Evolutionary conservation across 2,888 invertebrate species (phyloP).

Genomic region (Plemyria rubiginata): DNA sequence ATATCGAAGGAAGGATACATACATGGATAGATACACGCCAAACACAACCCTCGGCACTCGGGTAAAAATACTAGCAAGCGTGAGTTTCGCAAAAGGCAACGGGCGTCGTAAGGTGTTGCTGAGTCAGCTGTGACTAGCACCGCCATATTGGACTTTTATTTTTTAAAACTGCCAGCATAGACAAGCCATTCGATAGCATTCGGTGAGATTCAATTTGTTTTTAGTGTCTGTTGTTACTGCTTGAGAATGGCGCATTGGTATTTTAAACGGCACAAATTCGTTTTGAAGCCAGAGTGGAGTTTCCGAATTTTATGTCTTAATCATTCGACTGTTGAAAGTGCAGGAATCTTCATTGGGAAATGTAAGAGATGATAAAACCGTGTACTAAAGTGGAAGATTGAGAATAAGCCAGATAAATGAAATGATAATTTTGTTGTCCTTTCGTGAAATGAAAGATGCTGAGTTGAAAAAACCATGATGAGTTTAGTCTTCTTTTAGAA

Average conservation of each 20-base stretch:
- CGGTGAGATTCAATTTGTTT: conserved; percentile 52
- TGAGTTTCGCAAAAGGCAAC: conserved; percentile 48
- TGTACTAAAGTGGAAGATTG: not conserved
- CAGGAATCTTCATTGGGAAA: too few species aligned
- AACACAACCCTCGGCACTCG: too few species aligned
- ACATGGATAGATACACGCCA: too few species aligned
- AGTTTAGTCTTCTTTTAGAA: too few species aligned
- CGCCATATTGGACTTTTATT: conserved; percentile 71
- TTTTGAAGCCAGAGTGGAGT: conserved; percentile 3
- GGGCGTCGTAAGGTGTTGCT: conserved; percentile 67
- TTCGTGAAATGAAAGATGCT: too few species aligned
- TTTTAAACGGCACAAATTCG: conserved; percentile 34
- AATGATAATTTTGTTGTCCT: too few species aligned
- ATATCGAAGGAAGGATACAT: too few species aligned
- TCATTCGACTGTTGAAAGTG: not conserved
- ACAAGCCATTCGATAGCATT: conserved; percentile 56
- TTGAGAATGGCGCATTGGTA: conserved; percentile 34
- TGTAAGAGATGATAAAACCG: too few species aligned
- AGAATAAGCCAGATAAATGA: too few species aligned
- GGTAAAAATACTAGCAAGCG: conserved; percentile 54
- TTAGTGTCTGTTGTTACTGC: conserved; percentile 47
- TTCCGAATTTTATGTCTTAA: not conserved
- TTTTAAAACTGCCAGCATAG: conserved; percentile 65
- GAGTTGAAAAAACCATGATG: too few species aligned
- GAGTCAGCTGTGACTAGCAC: conserved; percentile 73